These are phyloP conservation scores for Pollenia amentaria DNA, from an alignment of 2,888 invertebrate species.

Conservation along the genomic window DNA sequence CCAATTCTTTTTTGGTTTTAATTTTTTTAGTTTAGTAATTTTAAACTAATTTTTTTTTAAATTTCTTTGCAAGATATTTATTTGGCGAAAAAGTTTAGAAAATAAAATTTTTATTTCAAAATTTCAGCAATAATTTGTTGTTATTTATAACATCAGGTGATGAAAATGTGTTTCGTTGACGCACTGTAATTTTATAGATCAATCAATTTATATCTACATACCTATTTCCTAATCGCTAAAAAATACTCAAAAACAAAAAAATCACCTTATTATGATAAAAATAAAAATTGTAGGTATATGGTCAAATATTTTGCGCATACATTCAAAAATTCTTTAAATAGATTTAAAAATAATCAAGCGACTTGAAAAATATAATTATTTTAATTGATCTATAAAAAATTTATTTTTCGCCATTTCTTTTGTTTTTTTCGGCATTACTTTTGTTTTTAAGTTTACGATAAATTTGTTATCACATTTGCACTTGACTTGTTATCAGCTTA, in stretches of 20 bases:
- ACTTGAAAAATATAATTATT: constrained; percentile 11
- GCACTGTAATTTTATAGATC: neutral
- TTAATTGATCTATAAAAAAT: neutral
- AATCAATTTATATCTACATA: constrained; percentile 19
- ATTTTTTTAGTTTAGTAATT: too few relatives aligned
- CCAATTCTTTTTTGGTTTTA: too few relatives aligned
- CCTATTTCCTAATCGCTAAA: neutral
- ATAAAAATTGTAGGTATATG: neutral
- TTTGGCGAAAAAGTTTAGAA: too few relatives aligned
- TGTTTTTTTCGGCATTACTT: constrained; percentile 1
- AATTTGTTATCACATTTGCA: constrained; percentile 7
- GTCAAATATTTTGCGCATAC: neutral
- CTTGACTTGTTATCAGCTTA: constrained; percentile 10
- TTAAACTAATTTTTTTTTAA: too few relatives aligned
- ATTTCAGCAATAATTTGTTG: neutral
- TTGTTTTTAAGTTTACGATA: neutral
- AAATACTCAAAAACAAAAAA: constrained; percentile 2
- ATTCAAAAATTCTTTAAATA: neutral
- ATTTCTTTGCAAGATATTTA: too few relatives aligned
- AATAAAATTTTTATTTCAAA: too few relatives aligned
- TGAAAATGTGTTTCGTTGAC: neutral
- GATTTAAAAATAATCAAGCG: constrained; percentile 2
- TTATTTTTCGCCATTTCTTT: neutral
- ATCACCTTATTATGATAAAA: constrained; percentile 5
- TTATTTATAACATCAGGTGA: constrained; percentile 43